These are phyloP conservation scores for Sphaerophoria taeniata DNA, from an alignment of 2,888 invertebrate species.

Conservation along the genomic window DNA sequence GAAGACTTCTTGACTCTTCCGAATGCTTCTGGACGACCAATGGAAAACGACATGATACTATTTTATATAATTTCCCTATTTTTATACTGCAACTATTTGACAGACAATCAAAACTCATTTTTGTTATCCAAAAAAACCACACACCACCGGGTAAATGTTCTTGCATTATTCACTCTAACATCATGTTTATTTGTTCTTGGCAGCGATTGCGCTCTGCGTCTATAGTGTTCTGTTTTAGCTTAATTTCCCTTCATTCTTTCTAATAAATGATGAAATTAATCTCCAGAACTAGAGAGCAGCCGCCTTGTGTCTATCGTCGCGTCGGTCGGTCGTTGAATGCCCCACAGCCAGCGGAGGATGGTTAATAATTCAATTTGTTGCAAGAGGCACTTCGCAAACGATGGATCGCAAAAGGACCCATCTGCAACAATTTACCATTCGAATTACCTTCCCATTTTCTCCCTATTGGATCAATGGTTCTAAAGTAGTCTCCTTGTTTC, in stretches of 20 bases:
- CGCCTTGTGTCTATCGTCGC: neutral
- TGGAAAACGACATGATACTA: too few species aligned
- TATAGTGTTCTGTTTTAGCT: slow-evolving; percentile 36
- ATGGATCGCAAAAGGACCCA: slow-evolving; percentile 2
- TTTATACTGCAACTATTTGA: too few species aligned
- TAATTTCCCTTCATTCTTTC: slow-evolving; percentile 42
- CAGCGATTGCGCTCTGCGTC: slow-evolving; percentile 51
- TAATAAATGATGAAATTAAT: slow-evolving; percentile 61
- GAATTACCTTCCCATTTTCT: slow-evolving; percentile 2
- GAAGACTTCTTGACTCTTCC: too few species aligned
- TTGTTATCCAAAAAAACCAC: too few species aligned
- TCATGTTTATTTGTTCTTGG: slow-evolving; percentile 45
- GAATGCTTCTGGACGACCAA: too few species aligned
- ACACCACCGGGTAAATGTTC: slow-evolving; percentile 50
- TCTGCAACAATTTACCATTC: slow-evolving; percentile 17
- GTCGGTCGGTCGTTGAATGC: neutral
- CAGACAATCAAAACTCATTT: too few species aligned
- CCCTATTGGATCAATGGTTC: neutral
- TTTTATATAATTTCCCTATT: too few species aligned
- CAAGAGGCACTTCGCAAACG: neutral
- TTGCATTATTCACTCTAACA: slow-evolving; percentile 55
- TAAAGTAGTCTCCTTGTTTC: neutral
- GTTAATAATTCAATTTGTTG: slow-evolving; percentile 35
- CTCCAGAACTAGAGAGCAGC: slow-evolving; percentile 46
- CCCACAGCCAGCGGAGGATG: neutral